Conservation (phyloP, 2,113 vertebrate genomes). For the Phocoena phocoena region DNA sequence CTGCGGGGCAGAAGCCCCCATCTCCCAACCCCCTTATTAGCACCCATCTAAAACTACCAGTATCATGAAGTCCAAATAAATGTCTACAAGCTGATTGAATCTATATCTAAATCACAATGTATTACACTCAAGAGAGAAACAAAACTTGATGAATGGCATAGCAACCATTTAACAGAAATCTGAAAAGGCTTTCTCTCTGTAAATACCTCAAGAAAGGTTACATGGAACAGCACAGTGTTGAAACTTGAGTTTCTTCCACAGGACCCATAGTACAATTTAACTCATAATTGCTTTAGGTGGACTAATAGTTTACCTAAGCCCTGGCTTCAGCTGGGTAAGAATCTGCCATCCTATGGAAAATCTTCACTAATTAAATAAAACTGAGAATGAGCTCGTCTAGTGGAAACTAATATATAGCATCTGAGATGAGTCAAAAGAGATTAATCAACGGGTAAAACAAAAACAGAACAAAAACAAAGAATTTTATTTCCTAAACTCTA, state of each 20-base stretch:
- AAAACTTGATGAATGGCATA: background rate
- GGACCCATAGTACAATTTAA: background rate
- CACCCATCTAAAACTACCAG: background rate
- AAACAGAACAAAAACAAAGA: background rate
- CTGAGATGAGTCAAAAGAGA: conserved; percentile 13
- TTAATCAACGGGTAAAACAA: conserved; percentile 22
- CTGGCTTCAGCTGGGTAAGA: background rate
- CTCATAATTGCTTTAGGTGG: background rate
- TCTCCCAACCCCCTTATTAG: background rate
- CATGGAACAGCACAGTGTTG: background rate
- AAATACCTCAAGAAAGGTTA: conserved; percentile 6
- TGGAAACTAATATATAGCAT: background rate
- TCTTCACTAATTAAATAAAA: conserved; percentile 28
- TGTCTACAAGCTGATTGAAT: background rate
- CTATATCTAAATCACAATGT: background rate
- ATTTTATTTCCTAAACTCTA: conserved; percentile 21
- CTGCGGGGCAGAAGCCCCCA: background rate
- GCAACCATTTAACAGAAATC: background rate
- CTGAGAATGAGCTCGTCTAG: background rate
- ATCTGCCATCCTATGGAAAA: conserved; percentile 33
- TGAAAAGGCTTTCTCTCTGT: background rate
- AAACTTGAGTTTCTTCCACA: background rate
- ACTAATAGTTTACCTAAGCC: background rate
- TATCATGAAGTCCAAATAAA: background rate
- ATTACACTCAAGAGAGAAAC: background rate